Evolutionary conservation across 2,797 vertebrate species (phyloP), one percentile per base, ranked within the genome.

Genomic region (Etheostoma nigrum): DNA sequence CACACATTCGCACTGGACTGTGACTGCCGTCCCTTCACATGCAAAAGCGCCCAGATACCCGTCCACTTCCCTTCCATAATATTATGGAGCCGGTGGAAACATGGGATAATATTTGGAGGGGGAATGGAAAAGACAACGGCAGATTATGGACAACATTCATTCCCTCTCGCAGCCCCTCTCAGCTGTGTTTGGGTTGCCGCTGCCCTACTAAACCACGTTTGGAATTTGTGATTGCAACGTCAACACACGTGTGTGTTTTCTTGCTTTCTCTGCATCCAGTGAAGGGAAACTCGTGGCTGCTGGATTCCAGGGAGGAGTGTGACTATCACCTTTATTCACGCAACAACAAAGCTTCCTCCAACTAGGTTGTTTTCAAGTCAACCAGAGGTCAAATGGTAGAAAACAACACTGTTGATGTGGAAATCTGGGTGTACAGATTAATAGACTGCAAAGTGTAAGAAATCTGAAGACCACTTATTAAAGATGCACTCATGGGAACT

Each of bases 171-270:
- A 27, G 68, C 58, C 68, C 18, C 53, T 40, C 44, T 27, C 72
- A 86, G 69, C 74, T 19, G 72, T 72, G 71, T 88, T 91, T 85
- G 83, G 72, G 53, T 83, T 83, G 60, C 78, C 52, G 59, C 67
- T 69, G 53, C 83, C 76, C 82, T 54, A 13, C 68, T 18, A 49
- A 84, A 84, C 82, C 76, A 67, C 72, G 67, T 89, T 79, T 85
- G 91, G 88, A 90, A 91, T 90, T 88, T 92, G 61, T 90, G 92
- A 94, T 90, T 83, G 76, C 82, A 82, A 77, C 74, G 71, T 90
- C 87, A 92, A 92, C 88, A 91, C 77, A 61, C 70, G 16, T 74
- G 60, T 70, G 72, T 87, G 76, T 84, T 88, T 88, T 80, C 69
- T 70, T 6, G 27, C 53, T 79, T 79, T 69, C 58, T 51, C 76